Evolutionary conservation across 2,888 invertebrate species (phyloP).

Genomic region (Fragum fragum): DNA sequence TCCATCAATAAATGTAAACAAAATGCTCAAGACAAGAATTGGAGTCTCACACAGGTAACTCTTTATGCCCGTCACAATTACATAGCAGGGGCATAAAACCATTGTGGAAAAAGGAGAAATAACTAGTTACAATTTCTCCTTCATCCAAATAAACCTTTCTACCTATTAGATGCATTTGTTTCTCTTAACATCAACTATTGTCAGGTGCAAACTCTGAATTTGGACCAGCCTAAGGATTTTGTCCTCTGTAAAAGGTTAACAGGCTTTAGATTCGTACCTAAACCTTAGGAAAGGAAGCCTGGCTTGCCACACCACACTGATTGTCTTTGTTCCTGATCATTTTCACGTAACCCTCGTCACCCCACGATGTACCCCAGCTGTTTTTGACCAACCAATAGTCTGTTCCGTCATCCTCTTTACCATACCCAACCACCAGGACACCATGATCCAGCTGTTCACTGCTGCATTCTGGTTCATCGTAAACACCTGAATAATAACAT

Average conservation of each 20-base stretch:
- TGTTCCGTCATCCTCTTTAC: background rate
- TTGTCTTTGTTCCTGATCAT: constrained; percentile 23
- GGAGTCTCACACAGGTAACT: too few relatives aligned
- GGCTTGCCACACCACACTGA: constrained; percentile 15
- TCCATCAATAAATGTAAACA: too few relatives aligned
- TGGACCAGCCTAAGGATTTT: too few relatives aligned
- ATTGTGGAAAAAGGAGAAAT: too few relatives aligned
- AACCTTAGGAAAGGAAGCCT: constrained; percentile 10
- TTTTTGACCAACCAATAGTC: constrained; percentile 21
- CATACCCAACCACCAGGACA: constrained; percentile 22
- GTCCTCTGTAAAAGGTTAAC: background rate
- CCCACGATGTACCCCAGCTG: constrained; percentile 21
- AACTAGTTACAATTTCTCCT: too few relatives aligned
- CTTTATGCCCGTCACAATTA: too few relatives aligned
- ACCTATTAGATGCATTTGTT: too few relatives aligned
- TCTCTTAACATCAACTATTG: background rate
- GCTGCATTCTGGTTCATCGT: constrained; percentile 13
- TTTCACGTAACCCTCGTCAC: constrained; percentile 1
- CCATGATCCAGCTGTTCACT: constrained; percentile 15
- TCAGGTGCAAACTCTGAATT: background rate
- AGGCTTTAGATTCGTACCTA: constrained; percentile 7
- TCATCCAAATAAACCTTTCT: too few relatives aligned
- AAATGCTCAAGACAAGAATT: too few relatives aligned
- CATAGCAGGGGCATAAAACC: too few relatives aligned
- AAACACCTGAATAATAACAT: constrained; percentile 20